Evolutionary conservation across 37 sponge, comb jelly and placozoan genomes (phyloP).

Genomic region (Cliona cf. orientalis): DNA sequence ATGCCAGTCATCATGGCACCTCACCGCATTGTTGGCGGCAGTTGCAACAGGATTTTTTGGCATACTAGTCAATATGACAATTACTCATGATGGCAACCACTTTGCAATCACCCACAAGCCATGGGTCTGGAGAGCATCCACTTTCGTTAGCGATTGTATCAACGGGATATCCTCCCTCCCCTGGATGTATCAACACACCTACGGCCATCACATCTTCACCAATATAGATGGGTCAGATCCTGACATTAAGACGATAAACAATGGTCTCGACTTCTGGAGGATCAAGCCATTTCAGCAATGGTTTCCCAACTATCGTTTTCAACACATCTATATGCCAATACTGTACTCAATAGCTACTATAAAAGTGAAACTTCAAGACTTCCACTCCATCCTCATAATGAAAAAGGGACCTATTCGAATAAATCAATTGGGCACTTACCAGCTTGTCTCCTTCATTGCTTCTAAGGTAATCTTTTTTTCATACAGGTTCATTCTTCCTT

Average conservation of each 20-base stretch:
- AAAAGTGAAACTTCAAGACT: constrained; percentile 47
- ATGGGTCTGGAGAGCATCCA: constrained; percentile 35
- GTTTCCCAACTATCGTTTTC: constrained; percentile 33
- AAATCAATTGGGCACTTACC: not conserved
- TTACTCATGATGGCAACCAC: constrained; percentile 40
- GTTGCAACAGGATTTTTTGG: constrained; percentile 23
- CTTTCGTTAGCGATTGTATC: not conserved
- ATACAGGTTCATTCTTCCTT: constrained; percentile 35
- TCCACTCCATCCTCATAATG: constrained; percentile 8
- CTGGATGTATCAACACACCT: constrained; percentile 37
- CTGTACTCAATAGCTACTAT: constrained; percentile 29
- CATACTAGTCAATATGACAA: constrained; percentile 10
- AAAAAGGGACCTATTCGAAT: constrained; percentile 6
- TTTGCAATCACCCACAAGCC: constrained; percentile 43
- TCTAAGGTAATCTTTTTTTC: constrained; percentile 13
- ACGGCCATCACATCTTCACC: constrained; percentile 58
- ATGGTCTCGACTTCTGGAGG: constrained; percentile 31
- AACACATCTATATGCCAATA: constrained; percentile 55
- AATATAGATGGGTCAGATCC: constrained; percentile 53
- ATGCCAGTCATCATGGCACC: too few species aligned
- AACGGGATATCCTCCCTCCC: constrained; percentile 4
- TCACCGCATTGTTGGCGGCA: too few species aligned
- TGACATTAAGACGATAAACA: constrained; percentile 30
- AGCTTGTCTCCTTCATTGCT: constrained; percentile 7
- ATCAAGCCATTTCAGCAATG: constrained; percentile 41